Conservation (phyloP, 2,888 invertebrate genomes). For the Drosophila prostipennis region DNA sequence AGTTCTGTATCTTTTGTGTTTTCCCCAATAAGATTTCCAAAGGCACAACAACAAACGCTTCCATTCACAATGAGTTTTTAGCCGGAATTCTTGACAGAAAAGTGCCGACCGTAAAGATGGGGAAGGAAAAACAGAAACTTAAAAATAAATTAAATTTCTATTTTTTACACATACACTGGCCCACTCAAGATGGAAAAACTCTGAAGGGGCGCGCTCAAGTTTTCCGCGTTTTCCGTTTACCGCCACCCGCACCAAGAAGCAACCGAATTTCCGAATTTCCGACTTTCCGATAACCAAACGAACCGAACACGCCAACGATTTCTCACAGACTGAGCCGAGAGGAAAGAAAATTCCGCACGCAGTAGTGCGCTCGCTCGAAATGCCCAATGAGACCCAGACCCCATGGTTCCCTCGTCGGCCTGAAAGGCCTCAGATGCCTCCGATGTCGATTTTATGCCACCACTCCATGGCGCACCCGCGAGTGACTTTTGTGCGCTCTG, state of each 20-base stretch:
- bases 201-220: constrained; percentile 61
- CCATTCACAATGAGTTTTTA: constrained; percentile 65
- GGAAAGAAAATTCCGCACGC: constrained; percentile 73
- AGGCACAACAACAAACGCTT: constrained; percentile 56
- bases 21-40: constrained; percentile 30
- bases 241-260: constrained; percentile 60
- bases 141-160: constrained; percentile 73
- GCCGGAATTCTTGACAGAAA: constrained; percentile 64
- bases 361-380: constrained; percentile 57
- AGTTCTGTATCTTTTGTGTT: constrained; percentile 42
- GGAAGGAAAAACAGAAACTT: constrained; percentile 61
- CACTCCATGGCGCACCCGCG: constrained; percentile 82
- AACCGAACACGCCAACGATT: constrained; percentile 74
- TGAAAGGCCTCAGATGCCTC: constrained; percentile 22
- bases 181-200: constrained; percentile 35
- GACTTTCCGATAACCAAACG: constrained; percentile 59
- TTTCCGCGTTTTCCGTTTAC: constrained; percentile 57
- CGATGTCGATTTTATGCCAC: constrained; percentile 36
- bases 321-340: constrained; percentile 76
- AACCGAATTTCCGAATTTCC: constrained; percentile 33
- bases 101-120: constrained; percentile 48
- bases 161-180: constrained; percentile 44
- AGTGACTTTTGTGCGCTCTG: constrained; percentile 71
- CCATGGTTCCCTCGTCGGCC: constrained; percentile 21
- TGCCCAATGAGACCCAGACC: constrained; percentile 62